Conservation (phyloP, 2,113 vertebrate species). For the Mungos mungo region DNA sequence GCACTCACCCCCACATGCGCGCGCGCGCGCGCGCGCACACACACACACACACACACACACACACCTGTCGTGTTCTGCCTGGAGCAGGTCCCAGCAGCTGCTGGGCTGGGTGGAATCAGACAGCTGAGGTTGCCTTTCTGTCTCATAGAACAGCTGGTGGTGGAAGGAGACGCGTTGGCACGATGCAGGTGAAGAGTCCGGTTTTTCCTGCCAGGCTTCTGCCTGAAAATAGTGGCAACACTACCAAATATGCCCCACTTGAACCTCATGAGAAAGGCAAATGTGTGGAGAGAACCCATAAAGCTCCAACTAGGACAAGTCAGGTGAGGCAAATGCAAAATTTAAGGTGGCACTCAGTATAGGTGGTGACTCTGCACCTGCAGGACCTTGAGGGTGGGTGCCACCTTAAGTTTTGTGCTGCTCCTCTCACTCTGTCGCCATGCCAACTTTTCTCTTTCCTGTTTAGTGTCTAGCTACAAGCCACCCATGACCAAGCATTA, state of each 20-base stretch:
- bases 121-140: slow-evolving; percentile 53
- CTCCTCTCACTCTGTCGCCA: not conserved
- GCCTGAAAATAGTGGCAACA: not conserved
- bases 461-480: not conserved
- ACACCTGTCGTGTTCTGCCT: not conserved
- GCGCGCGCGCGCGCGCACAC: too few relatives aligned
- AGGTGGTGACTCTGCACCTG: not conserved
- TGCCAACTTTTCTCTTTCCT: not conserved
- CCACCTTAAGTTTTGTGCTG: not conserved
- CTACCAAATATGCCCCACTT: not conserved
- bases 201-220: not conserved
- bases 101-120: not conserved
- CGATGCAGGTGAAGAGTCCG: not conserved
- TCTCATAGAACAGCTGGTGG: slow-evolving; percentile 14
- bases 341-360: not conserved
- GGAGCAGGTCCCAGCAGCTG: slow-evolving; percentile 55
- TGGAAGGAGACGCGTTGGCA: not conserved
- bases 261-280: not conserved
- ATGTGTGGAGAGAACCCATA: not conserved
- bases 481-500: not conserved
- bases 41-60: not conserved
- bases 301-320: not conserved
- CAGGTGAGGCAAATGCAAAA: not conserved
- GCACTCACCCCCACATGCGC: not conserved
- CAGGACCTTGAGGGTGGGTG: not conserved